A percentile compares a stretch with the other conserved stretches of the same genome.
phyloP scores from a whole-genome alignment of 2,113 vertebrate genomes.

The Nannobrachium achirus region DNA sequence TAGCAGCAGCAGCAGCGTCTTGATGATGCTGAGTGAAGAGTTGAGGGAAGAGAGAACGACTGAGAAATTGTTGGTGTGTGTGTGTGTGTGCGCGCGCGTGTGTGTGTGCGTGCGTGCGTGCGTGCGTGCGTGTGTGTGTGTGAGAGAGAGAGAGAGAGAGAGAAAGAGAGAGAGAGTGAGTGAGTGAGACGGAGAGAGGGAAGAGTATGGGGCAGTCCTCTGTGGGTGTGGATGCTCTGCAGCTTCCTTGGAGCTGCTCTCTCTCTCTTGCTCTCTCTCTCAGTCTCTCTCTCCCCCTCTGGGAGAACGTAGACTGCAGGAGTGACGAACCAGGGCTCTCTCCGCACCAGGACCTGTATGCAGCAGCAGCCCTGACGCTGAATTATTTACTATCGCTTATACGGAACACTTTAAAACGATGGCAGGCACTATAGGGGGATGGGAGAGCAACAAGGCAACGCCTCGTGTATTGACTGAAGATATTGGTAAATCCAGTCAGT shows the following conservation, averaged over 20 bases:
- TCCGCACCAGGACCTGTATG: conserved; percentile 57
- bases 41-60: conserved; percentile 23
- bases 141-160: conserved; percentile 7
- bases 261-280: conserved; percentile 1
- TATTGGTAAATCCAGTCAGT: not conserved
- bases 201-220: conserved; percentile 39
- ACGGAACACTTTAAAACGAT: conserved; percentile 41
- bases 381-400: conserved; percentile 73
- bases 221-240: conserved; percentile 65
- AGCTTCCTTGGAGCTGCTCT: conserved; percentile 52
- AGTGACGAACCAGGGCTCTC: conserved; percentile 53
- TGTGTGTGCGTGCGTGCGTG: too few relatives aligned
- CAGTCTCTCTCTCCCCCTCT: conserved; percentile 19
- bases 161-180: conserved; percentile 8
- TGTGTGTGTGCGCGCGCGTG: too few relatives aligned
- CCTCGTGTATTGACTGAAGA: not conserved
- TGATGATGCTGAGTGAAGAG: conserved; percentile 44
- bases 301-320: conserved; percentile 63
- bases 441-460: not conserved
- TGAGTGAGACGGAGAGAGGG: conserved; percentile 25
- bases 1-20: conserved; percentile 29
- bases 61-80: too few relatives aligned
- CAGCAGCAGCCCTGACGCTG: conserved; percentile 58
- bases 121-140: not conserved
- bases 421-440: conserved; percentile 11